Percentiles rank a stretch among this genome's conserved stretches.
Evolutionary conservation across 2,113 vertebrate genomes (phyloP).

Genomic region (Tauraco erythrolophus): DNA sequence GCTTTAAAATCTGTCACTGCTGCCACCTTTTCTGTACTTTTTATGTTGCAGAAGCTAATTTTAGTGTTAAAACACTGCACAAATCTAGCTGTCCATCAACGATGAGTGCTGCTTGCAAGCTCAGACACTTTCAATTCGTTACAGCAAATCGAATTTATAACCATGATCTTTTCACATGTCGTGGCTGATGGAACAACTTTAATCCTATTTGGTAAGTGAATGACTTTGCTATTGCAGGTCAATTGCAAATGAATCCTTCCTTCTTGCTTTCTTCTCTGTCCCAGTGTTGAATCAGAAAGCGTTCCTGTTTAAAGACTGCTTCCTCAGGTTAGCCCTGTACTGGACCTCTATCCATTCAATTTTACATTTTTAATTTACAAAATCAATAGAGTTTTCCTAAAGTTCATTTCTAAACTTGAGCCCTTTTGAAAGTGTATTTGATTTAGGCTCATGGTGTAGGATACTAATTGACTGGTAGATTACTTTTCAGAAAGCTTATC

Average conservation of each 20-base stretch:
- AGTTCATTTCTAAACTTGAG: neutral
- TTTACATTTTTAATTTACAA: conserved; percentile 24
- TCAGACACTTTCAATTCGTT: conserved; percentile 48
- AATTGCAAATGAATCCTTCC: conserved; percentile 21
- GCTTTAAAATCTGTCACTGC: neutral
- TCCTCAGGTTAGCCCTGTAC: neutral
- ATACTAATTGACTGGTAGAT: neutral
- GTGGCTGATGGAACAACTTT: conserved; percentile 50
- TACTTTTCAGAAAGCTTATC: neutral
- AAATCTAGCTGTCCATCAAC: neutral
- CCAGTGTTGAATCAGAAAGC: neutral
- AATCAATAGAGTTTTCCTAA: conserved; percentile 8
- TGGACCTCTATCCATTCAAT: neutral
- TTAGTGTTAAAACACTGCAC: conserved; percentile 25
- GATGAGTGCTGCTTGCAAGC: neutral
- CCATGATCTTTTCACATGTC: conserved; percentile 36
- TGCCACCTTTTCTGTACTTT: conserved; percentile 3
- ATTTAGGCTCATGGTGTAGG: neutral
- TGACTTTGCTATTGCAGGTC: conserved; percentile 39
- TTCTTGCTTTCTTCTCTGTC: neutral
- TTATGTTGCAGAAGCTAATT: neutral
- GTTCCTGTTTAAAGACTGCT: neutral
- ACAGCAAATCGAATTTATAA: conserved; percentile 46
- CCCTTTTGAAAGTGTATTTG: neutral
- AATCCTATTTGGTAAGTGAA: conserved; percentile 49